phyloP scores from a whole-genome alignment of 2,888 invertebrate genomes.

The Unio pictorum region DNA sequence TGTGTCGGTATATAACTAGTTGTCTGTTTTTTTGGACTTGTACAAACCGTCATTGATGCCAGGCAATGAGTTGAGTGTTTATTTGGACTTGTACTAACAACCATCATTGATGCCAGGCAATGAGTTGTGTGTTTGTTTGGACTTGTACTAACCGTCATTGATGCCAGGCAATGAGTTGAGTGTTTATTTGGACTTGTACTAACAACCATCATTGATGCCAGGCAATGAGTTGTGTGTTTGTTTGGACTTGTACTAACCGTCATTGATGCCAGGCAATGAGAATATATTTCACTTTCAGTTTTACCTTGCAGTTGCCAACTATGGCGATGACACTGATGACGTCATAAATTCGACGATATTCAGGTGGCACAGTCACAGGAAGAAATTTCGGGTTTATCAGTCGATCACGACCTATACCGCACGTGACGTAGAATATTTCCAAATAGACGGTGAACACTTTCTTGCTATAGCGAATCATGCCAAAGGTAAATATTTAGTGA shows the following conservation, averaged over 20 bases:
- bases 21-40: no score
- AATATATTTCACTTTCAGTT: constrained; percentile 53
- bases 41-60: no score
- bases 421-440: constrained; percentile 66
- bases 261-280: no score
- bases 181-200: no score
- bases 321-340: constrained; percentile 48
- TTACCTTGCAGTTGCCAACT: constrained; percentile 70
- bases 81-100: no score
- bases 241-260: neutral
- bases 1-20: neutral
- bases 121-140: neutral
- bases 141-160: no score
- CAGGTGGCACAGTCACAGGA: constrained; percentile 60
- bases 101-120: no score
- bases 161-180: no score
- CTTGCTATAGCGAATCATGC: constrained; percentile 68
- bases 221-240: neutral
- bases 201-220: no score
- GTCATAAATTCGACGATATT: constrained; percentile 63
- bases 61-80: no score
- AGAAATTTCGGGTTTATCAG: constrained; percentile 62
- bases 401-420: constrained; percentile 64
- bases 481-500: constrained; percentile 50
- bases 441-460: constrained; percentile 58